Base-by-base conservation (phyloP, 2,113 vertebrate genomes). In the Sisor rabdophorus region DNA sequence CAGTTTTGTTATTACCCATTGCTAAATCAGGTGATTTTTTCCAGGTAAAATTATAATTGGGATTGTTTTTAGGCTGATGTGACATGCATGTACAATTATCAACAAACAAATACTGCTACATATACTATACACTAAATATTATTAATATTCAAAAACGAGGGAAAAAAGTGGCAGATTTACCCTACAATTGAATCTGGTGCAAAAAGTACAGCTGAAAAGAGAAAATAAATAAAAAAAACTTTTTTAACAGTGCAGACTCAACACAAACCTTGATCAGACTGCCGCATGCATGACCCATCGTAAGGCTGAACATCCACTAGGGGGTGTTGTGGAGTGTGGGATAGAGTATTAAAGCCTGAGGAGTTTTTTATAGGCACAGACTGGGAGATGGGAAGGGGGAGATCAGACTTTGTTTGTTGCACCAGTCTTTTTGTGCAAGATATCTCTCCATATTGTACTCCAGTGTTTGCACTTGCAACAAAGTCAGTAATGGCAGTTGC, bases 201-300 rank as follows among this genome's bases (percentile, higher is more conserved):
- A 75, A 63, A 56, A 65, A 68, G 3, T 61, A 32, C 5, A 16
- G 22, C 22, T 67, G 58, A 69, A 68, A 56, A 59, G 20, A 52
- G 12, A 53, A 48, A 69, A 36, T 32, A 48, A 17, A 5, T 58
- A 72, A 91, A 86, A 86, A 63, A 64, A 78, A 0, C 32, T 4
- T 36, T 36, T 40, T 11, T 22, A 64, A 64, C 32, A 53, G 11
- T 75, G 40, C 84, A 83, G 87, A 90, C 86, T 86, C 71, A 74
- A 84, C 36, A 90, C 83, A 90, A 47, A 93, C 94, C 93, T 87
- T 88, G 63, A 20, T 83, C 73, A 9, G 61, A 55, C 63, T 50
- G 82, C 56, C 79, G 70, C 72, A 75, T 73, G 17, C 44, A 12
- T 0, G 40, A 55, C 0, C 44, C 11, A 3, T 22, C 64, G 55